Evolutionary conservation across 2,797 vertebrate species (phyloP).

Genomic region (Parambassis ranga): DNA sequence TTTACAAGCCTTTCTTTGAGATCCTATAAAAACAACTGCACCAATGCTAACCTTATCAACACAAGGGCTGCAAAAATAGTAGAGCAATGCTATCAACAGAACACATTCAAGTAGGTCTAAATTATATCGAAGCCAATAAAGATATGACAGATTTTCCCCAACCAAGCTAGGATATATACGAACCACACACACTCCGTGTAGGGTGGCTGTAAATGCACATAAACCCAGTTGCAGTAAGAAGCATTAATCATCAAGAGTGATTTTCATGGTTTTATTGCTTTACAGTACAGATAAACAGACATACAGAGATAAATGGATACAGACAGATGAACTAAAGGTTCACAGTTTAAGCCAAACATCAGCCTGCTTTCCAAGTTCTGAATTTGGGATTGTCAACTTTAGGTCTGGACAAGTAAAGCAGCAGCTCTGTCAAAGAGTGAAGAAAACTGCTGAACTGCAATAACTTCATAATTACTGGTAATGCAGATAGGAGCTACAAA

Average conservation of each 20-base stretch:
- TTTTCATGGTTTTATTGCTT: conserved; percentile 35
- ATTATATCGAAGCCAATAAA: conserved; percentile 40
- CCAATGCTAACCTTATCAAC: too few species aligned
- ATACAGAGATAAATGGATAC: conserved; percentile 17
- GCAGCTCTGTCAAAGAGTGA: too few species aligned
- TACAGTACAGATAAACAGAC: conserved; percentile 38
- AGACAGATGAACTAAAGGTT: conserved; percentile 22
- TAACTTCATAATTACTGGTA: too few species aligned
- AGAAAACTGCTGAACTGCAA: too few species aligned
- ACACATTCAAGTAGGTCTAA: conserved; percentile 14
- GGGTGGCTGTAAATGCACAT: conserved; percentile 24
- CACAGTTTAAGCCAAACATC: neutral
- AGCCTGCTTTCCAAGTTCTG: neutral
- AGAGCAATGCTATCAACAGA: too few species aligned
- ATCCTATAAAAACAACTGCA: neutral
- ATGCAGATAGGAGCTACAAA: too few species aligned
- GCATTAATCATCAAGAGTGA: conserved; percentile 57
- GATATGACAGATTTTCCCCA: conserved; percentile 31
- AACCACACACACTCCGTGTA: conserved; percentile 4
- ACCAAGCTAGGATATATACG: conserved; percentile 4
- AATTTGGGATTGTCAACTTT: too few species aligned
- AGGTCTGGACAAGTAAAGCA: too few species aligned
- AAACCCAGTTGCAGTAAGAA: conserved; percentile 29
- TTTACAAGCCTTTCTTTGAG: too few species aligned
- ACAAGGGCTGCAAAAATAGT: too few species aligned